Base-by-base conservation (phyloP, 2,797 vertebrate genomes). In the Varecia variegata region DNA sequence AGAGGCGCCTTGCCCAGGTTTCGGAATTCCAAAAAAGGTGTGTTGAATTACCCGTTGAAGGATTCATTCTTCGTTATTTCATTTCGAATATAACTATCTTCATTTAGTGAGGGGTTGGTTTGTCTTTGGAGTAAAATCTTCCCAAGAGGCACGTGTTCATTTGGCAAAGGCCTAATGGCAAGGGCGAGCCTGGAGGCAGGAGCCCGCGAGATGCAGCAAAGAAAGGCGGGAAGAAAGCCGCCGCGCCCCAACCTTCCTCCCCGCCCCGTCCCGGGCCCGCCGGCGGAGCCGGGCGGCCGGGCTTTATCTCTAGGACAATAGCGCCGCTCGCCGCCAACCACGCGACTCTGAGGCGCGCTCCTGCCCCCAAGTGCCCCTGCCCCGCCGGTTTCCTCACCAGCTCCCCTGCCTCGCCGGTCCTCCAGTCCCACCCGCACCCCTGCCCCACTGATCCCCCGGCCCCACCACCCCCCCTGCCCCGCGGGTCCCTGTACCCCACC, bases 321-420 rank as follows among this genome's bases (percentile, higher is more conserved):
- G 97, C 97, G 97, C 97, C 97, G 54, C 97, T 97, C 86, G 76
- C 94, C 17, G 97, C 96, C 71, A 7, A 8, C 2, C 0, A 35
- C 13, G 6, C 25, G 1, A 54, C 71, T 13, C 35, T 0, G 40
- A 18, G 7, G 0, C 7, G 30, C 65, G 4, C n/a, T 54, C 30
- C 9, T 0, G 35, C 27, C 73, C 17, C 27, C 47, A 1, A 13
- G 13, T 14, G 17, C 54, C 27, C 15, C 45, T 7, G 54, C 18
- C 12, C 62, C 35, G 0, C 14, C 15, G n/a, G 35, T 17, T 23
- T 13, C 32, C 62, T 6, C 45, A 0, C 71, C 0, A 27, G 52
- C 38, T 54, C 56, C 1, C 3, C 27, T 3, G 82, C 7, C 81
- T 21, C 4, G 0, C 7, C 2, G 0, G 56, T 21, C 67, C 45